These are phyloP conservation scores for Odocoileus virginianus DNA, from an alignment of 2,113 vertebrate genomes.

Conservation along the genomic window DNA sequence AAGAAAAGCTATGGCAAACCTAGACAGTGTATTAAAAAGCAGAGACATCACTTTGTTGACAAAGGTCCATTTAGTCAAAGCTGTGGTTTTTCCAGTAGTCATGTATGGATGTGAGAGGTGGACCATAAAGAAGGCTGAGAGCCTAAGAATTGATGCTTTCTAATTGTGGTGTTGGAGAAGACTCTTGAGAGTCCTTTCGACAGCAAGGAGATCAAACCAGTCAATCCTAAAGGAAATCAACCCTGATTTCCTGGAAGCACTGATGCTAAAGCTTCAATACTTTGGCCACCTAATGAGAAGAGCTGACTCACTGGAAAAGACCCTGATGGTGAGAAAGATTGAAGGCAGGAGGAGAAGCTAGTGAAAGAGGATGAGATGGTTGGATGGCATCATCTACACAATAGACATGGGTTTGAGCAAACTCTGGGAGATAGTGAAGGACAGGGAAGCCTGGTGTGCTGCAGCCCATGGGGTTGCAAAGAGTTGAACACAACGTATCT, in stretches of 20 bases:
- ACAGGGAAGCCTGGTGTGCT: not conserved
- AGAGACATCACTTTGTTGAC: not conserved
- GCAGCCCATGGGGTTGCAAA: not conserved
- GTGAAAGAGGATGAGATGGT: not conserved
- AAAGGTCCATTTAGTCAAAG: not conserved
- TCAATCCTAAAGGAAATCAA: not conserved
- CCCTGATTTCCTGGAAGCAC: not conserved
- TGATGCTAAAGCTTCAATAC: not conserved
- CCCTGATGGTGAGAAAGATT: not conserved
- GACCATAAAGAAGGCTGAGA: not conserved
- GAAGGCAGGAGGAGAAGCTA: not conserved
- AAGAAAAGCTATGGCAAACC: not conserved
- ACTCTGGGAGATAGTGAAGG: not conserved
- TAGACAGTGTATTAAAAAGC: not conserved
- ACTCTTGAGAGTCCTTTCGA: not conserved
- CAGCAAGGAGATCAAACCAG: not conserved
- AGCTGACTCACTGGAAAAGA: not conserved
- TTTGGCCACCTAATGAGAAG: not conserved
- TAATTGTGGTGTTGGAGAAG: not conserved
- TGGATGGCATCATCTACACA: not conserved
- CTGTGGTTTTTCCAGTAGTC: not conserved
- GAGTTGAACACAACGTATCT: not conserved
- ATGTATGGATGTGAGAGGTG: not conserved
- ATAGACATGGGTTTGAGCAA: not conserved
- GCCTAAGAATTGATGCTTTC: not conserved